Percentiles rank a stretch among this genome's conserved stretches.
These are phyloP conservation scores for Machaerirhynchus nigripectus DNA, from an alignment of 2,113 vertebrate genomes.

Conservation along the genomic window DNA sequence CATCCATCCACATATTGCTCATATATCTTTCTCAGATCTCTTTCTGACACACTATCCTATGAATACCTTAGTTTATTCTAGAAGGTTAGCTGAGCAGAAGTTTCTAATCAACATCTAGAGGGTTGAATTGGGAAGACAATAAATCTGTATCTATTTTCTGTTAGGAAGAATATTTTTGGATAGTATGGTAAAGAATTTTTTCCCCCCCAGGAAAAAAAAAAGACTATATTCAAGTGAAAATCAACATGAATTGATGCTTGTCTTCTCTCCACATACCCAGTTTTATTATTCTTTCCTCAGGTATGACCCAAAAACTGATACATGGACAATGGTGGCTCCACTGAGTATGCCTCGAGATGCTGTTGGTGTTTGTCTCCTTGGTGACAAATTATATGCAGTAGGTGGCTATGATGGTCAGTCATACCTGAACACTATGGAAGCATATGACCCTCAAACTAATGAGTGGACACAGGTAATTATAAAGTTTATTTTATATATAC, in stretches of 20 bases:
- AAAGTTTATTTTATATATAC: neutral
- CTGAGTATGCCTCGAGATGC: constrained; percentile 80
- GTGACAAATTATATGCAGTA: constrained; percentile 78
- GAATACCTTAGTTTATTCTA: neutral
- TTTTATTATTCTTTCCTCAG: constrained; percentile 46
- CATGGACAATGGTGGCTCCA: constrained; percentile 81
- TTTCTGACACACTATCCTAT: neutral
- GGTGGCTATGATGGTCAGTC: constrained; percentile 82
- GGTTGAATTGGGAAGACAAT: neutral
- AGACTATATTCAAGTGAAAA: neutral
- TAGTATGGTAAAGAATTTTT: neutral
- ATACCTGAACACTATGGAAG: constrained; percentile 80
- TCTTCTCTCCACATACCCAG: neutral
- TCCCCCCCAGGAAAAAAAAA: neutral
- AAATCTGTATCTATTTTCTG: neutral
- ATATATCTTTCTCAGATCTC: neutral
- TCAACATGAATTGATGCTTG: neutral
- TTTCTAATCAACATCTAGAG: neutral
- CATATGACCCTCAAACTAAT: constrained; percentile 80
- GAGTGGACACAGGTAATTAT: constrained; percentile 78
- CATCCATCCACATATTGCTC: neutral
- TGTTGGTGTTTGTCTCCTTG: constrained; percentile 80
- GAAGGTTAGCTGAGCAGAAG: neutral
- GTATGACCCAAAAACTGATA: constrained; percentile 82
- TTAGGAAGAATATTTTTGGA: neutral